Percentiles rank a stretch among this genome's conserved stretches.
Conservation (phyloP, 2,113 vertebrate species). For the Morone chrysops region DNA sequence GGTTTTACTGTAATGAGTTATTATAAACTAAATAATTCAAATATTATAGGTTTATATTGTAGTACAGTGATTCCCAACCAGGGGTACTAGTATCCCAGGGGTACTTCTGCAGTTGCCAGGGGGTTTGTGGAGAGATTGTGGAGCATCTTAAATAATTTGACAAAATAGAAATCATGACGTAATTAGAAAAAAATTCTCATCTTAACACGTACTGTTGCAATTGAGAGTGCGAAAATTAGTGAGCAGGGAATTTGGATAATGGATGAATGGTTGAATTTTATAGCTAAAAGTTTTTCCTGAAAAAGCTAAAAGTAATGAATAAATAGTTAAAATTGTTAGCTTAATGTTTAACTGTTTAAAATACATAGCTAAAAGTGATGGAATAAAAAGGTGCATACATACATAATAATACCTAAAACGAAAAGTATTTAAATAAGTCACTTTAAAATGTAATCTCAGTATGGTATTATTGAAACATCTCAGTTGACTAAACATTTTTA, state of each 20-base stretch:
- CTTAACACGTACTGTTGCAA: no score
- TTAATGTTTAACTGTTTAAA: background rate
- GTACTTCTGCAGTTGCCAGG: background rate
- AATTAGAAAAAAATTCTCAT: no score
- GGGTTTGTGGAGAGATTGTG: no score
- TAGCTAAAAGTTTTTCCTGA: background rate
- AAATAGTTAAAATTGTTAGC: background rate
- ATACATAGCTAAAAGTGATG: no score
- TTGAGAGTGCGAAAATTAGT: background rate
- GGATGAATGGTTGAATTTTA: background rate
- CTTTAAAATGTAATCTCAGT: background rate
- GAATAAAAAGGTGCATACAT: background rate
- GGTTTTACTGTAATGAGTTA: background rate
- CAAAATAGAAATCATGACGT: background rate
- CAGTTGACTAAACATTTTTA: background rate
- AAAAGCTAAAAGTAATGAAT: background rate
- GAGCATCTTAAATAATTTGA: background rate
- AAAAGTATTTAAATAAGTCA: background rate
- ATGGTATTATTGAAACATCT: background rate
- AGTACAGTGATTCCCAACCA: background rate
- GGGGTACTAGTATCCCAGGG: background rate
- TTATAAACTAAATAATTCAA: no score
- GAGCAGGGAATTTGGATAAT: background rate
- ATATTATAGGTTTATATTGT: background rate
- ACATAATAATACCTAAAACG: background rate